Evolutionary conservation across 2,113 vertebrate species (phyloP).

Genomic region (Megalops atlanticus): DNA sequence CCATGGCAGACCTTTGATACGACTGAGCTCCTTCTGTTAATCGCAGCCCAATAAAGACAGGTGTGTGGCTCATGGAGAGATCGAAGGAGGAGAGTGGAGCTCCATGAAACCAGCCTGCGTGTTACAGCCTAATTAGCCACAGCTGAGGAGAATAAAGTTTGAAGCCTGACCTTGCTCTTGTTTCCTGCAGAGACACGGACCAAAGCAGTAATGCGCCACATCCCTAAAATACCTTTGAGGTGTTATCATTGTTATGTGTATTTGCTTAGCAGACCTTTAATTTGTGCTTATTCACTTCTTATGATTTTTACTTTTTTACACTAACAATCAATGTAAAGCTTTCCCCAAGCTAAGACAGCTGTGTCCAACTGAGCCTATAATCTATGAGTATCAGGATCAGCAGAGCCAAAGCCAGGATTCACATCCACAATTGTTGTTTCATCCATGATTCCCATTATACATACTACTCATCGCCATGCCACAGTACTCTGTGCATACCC

Average conservation of each 20-base stretch:
- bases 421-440: too few species aligned
- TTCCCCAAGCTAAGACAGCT: too few species aligned
- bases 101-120: background rate
- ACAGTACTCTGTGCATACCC: too few species aligned
- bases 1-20: background rate
- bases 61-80: background rate
- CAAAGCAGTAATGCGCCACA: background rate
- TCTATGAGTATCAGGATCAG: too few species aligned
- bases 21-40: background rate
- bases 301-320: too few species aligned
- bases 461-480: too few species aligned
- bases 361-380: too few species aligned
- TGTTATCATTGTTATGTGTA: too few species aligned
- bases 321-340: too few species aligned
- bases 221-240: too few species aligned
- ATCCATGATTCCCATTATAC: too few species aligned
- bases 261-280: background rate
- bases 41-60: constrained; percentile 23
- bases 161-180: background rate
- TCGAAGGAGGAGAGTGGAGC: background rate
- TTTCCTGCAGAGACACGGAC: background rate
- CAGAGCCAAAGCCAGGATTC: too few species aligned
- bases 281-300: background rate
- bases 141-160: background rate
- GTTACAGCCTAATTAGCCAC: background rate